A percentile compares a stretch with the other conserved stretches of the same genome.
phyloP scores from a whole-genome alignment of 2,113 vertebrate species.

The Mesoclemmys tuberculata region DNA sequence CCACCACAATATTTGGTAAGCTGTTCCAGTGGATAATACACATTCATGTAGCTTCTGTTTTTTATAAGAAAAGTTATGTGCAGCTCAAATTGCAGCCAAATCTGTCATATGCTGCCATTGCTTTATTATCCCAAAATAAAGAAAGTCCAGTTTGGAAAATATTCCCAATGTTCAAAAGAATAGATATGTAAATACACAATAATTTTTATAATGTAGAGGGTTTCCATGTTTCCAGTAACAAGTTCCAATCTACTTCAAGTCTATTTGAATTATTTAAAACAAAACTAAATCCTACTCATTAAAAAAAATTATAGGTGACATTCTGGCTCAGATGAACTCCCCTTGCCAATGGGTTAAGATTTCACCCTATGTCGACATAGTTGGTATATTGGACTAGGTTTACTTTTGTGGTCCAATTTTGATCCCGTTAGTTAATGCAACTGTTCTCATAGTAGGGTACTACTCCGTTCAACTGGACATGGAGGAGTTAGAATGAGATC shows the following conservation, averaged over 20 bases:
- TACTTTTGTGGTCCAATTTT: not conserved
- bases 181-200: not conserved
- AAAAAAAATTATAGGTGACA: not conserved
- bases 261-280: not conserved
- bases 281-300: not conserved
- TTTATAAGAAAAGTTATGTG: not conserved
- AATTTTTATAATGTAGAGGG: slow-evolving; percentile 1
- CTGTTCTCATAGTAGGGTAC: not conserved
- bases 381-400: not conserved
- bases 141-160: not conserved
- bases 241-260: not conserved
- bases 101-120: not conserved
- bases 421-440: not conserved
- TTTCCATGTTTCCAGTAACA: not conserved
- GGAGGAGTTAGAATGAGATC: not conserved
- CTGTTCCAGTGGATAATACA: not conserved
- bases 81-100: not conserved
- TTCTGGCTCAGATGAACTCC: not conserved
- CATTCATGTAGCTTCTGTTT: not conserved
- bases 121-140: not conserved
- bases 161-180: not conserved
- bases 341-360: not conserved
- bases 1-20: not conserved
- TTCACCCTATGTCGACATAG: not conserved
- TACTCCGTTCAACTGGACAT: not conserved